phyloP scores from a whole-genome alignment of 2,113 vertebrate genomes.

The Pycnonotus jocosus region DNA sequence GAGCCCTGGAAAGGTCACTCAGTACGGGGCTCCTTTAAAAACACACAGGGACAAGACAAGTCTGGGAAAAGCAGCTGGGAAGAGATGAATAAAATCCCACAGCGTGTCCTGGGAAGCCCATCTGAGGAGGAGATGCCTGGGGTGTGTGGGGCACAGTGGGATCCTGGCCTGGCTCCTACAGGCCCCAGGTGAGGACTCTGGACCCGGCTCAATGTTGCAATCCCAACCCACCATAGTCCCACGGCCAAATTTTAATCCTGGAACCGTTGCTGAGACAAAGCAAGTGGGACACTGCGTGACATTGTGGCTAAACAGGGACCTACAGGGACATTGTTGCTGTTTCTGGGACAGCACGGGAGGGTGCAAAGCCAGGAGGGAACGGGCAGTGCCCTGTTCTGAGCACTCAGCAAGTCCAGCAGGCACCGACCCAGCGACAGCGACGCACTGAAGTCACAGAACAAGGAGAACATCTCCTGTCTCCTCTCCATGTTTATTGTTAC shows the following conservation, averaged over 20 bases:
- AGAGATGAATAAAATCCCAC: background rate
- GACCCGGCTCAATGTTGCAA: background rate
- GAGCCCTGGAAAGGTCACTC: conserved; percentile 46
- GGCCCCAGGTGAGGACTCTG: background rate
- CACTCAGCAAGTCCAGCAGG: background rate
- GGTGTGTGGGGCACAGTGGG: background rate
- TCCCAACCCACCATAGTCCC: fast-evolving
- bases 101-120: background rate
- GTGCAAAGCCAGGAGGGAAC: background rate
- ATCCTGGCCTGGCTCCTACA: background rate
- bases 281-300: background rate
- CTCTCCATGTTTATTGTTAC: background rate
- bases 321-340: background rate
- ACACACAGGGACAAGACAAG: background rate
- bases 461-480: background rate
- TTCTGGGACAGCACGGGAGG: background rate
- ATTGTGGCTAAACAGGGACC: background rate
- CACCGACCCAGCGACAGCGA: background rate
- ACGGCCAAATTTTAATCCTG: background rate
- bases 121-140: background rate
- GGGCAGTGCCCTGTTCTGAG: background rate
- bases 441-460: background rate
- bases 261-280: background rate
- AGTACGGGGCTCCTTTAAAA: background rate
- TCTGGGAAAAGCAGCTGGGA: background rate